Base-by-base conservation (phyloP, 2,113 vertebrate species). In the Aegotheles bennettii region DNA sequence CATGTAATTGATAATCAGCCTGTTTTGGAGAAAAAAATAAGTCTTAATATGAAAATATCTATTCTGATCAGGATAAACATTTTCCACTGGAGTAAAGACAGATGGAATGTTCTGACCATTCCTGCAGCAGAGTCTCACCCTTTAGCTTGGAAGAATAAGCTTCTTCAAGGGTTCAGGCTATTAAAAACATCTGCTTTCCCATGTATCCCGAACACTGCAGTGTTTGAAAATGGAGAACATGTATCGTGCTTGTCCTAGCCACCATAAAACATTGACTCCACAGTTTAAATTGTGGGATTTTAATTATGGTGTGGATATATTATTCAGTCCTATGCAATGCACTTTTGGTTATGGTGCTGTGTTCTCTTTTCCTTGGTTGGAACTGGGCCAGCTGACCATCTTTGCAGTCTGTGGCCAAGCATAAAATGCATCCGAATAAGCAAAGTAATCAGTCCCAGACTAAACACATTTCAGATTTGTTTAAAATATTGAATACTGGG, bases 131-230 rank as follows among this genome's bases (percentile, higher is more conserved):
- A 17, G 43, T 59, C 78, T 89, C 48, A 13, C 67, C 59, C 54
- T 94, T 59, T 74, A 67, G 16, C 50, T 79, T 68, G 85, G 67
- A 95, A 91, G 93, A 83, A 63, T 57, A 50, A 63, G 26, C 38
- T 83, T 76, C 35, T 94, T 93, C 87, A 91, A 93, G 50, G 64
- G 50, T 61, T 90, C 25, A 57, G 75, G 17, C 75, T 96, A 96
- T 95, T 91, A 73, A 80, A 97, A 93, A 68, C 95, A 95, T 96
- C 89, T 96, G 93, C 88, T 93, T 96, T 96, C 91, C 90, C 90
- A 91, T 86, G 76, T 47, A 77, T 80, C 82, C 48, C 51, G 70
- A 91, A 87, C 40, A 16, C 1, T 69, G 61, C 57, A 91, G 45
- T 35, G 35, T 83, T 28, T 88, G 75, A 59, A 83, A 83, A 63